phyloP scores from a whole-genome alignment of 2,888 invertebrate genomes.

The Reticulitermes lucifugus region DNA sequence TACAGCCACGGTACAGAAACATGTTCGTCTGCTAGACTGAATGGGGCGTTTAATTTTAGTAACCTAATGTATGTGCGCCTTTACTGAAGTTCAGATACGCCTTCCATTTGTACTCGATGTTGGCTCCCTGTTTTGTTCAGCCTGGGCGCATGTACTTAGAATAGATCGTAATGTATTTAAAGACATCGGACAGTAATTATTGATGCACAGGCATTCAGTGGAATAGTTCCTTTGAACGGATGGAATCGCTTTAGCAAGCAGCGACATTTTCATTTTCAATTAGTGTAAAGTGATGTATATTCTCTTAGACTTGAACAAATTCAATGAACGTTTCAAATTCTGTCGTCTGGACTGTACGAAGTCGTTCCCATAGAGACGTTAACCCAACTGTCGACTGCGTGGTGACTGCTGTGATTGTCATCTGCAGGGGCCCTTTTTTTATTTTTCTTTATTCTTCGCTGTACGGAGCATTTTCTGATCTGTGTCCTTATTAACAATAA shows the following conservation, averaged over 20 bases:
- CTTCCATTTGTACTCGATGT: not conserved
- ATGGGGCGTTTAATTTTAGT: not conserved
- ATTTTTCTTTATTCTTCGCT: not conserved
- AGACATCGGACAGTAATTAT: not conserved
- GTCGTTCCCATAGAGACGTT: not conserved
- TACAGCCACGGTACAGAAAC: not conserved
- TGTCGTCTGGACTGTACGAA: not conserved
- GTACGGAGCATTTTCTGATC: not conserved
- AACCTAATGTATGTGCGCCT: not conserved
- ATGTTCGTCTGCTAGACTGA: not conserved
- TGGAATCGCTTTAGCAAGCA: not conserved
- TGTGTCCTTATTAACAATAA: not conserved
- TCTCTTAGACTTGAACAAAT: no score
- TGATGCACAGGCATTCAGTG: not conserved
- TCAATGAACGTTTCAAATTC: not conserved
- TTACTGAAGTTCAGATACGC: not conserved
- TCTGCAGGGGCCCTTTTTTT: not conserved
- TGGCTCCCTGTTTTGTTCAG: not conserved
- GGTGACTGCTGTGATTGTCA: constrained; percentile 15
- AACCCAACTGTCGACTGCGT: not conserved
- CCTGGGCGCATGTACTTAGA: not conserved
- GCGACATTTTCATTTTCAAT: not conserved
- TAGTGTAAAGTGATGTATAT: not conserved
- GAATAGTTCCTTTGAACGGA: not conserved
- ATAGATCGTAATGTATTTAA: not conserved